phyloP scores from a whole-genome alignment of 1,140 invertebrate genomes.

The Nymphalis io region DNA sequence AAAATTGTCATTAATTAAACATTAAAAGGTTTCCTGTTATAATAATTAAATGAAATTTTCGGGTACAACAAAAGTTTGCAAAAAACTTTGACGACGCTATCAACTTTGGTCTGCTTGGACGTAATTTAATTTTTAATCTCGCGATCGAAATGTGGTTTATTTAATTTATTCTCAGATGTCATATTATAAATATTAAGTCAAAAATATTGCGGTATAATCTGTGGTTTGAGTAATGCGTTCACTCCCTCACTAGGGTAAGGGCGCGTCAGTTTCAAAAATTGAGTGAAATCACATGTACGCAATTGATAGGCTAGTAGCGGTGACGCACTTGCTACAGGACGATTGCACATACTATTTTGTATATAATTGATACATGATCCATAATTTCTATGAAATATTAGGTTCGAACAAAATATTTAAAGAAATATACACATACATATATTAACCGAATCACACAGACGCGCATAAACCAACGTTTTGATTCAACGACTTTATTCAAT shows the following conservation, averaged over 20 bases:
- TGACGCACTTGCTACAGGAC: conserved; percentile 19
- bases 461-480: too few relatives aligned
- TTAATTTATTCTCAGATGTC: conserved; percentile 34
- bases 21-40: not conserved
- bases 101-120: not conserved
- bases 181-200: conserved; percentile 37
- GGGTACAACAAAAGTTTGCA: not conserved
- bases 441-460: too few relatives aligned
- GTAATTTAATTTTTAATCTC: conserved; percentile 31
- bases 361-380: not conserved
- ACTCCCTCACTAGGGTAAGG: conserved; percentile 57
- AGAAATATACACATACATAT: too few relatives aligned
- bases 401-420: too few relatives aligned
- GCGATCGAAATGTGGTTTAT: conserved; percentile 20
- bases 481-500: too few relatives aligned
- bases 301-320: conserved; percentile 64
- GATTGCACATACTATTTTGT: not conserved
- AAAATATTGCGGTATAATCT: conserved; percentile 57
- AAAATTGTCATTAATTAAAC: not conserved
- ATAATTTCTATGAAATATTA: too few relatives aligned
- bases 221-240: conserved; percentile 63
- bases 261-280: conserved; percentile 78
- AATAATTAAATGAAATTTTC: conserved; percentile 9
- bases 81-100: not conserved
- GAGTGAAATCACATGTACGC: conserved; percentile 78